Evolutionary conservation across 2,888 invertebrate species (phyloP).

Genomic region (Abrostola triplasia): DNA sequence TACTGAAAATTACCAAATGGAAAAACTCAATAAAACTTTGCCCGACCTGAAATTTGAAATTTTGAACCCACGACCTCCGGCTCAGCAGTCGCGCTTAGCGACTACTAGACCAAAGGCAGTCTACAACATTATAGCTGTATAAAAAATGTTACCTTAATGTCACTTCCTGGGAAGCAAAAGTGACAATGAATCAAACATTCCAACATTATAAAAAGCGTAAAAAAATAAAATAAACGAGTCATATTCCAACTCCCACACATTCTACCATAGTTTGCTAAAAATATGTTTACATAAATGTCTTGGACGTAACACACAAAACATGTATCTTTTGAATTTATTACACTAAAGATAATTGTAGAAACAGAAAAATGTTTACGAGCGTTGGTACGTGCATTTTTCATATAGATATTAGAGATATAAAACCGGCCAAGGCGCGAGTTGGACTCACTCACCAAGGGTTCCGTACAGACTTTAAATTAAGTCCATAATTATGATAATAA

Average conservation of each 20-base stretch:
- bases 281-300: slow-evolving; percentile 34
- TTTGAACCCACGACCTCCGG: no score
- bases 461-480: no score
- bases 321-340: slow-evolving; percentile 11
- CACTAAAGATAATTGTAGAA: slow-evolving; percentile 12
- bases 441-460: no score
- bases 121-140: no score
- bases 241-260: slow-evolving; percentile 31
- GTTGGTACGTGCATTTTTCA: slow-evolving; percentile 7
- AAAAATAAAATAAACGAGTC: slow-evolving; percentile 23
- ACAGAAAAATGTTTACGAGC: slow-evolving; percentile 13
- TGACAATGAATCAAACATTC: neutral
- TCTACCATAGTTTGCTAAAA: slow-evolving; percentile 29
- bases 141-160: no score
- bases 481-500: no score
- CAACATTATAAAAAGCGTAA: slow-evolving; percentile 4
- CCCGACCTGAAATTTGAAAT: no score
- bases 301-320: slow-evolving; percentile 19
- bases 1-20: no score
- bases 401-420: slow-evolving; percentile 5
- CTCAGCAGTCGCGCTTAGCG: no score
- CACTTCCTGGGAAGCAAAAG: neutral
- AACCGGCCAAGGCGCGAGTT: no score
- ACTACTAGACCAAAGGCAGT: no score
- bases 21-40: no score